Evolutionary conservation across 2,888 invertebrate species (phyloP).

Genomic region (Apamea crenata): DNA sequence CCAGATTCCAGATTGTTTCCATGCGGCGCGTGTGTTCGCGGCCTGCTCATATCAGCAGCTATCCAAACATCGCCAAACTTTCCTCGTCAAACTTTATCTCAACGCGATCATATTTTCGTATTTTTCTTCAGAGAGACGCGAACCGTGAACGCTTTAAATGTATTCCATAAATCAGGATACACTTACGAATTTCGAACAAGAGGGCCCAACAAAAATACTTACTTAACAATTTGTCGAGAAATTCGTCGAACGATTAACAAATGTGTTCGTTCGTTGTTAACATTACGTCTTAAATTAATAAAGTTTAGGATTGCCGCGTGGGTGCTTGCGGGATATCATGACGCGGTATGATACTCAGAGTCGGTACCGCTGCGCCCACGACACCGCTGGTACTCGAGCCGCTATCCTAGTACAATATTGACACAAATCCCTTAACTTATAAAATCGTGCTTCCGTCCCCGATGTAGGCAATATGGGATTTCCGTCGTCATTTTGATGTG

Average conservation of each 20-base stretch:
- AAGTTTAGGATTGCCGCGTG: conserved; percentile 76
- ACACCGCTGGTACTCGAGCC: conserved; percentile 64
- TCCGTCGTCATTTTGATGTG: conserved; percentile 89
- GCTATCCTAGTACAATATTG: conserved; percentile 90
- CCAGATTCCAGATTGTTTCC: conserved; percentile 55
- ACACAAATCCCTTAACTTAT: conserved; percentile 91
- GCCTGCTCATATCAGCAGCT: conserved; percentile 74
- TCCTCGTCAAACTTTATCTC: conserved; percentile 74
- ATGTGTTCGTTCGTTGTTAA: conserved; percentile 73
- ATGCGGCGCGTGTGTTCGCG: conserved; percentile 36
- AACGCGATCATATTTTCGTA: conserved; percentile 81
- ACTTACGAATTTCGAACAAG: conserved; percentile 81
- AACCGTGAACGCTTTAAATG: conserved; percentile 81
- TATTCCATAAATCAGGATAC: conserved; percentile 86
- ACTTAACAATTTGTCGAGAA: conserved; percentile 75
- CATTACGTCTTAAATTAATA: conserved; percentile 82
- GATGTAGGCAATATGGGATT: conserved; percentile 89
- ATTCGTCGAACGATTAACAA: conserved; percentile 81
- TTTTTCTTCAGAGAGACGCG: conserved; percentile 81
- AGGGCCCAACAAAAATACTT: conserved; percentile 84
- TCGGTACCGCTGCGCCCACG: conserved; percentile 23
- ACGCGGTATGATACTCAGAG: conserved; percentile 47
- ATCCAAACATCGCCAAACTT: conserved; percentile 80
- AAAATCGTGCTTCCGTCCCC: conserved; percentile 89
- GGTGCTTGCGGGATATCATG: conserved; percentile 51